These are phyloP conservation scores for Syngnathus floridae DNA, from an alignment of 2,113 vertebrate genomes.

Conservation along the genomic window DNA sequence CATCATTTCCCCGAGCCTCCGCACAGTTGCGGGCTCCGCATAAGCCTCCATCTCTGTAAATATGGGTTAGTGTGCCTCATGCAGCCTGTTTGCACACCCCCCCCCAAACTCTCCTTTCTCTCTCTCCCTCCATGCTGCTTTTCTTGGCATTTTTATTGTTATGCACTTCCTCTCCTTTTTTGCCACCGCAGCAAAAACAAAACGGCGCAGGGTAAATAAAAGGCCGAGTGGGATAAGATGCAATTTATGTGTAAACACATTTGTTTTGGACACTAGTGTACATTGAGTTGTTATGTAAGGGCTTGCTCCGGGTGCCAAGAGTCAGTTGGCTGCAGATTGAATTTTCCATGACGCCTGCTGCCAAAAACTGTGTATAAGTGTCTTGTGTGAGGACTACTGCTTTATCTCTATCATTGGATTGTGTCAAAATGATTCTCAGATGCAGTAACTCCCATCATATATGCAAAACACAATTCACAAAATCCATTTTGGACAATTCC, in stretches of 20 bases:
- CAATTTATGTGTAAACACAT: slow-evolving; percentile 9
- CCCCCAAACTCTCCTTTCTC: slow-evolving; percentile 12
- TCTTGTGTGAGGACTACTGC: slow-evolving; percentile 7
- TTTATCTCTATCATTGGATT: slow-evolving; percentile 16
- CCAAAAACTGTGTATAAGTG: slow-evolving; percentile 31
- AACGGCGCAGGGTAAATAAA: neutral
- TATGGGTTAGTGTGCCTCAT: slow-evolving; percentile 70
- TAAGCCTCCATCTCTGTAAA: slow-evolving; percentile 54
- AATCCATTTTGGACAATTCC: no score
- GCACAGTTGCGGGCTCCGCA: slow-evolving; percentile 34
- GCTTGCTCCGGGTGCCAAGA: slow-evolving; percentile 16
- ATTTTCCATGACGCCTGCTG: slow-evolving; percentile 31
- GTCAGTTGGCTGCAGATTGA: slow-evolving; percentile 35
- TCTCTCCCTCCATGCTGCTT: slow-evolving; percentile 40
- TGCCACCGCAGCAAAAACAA: slow-evolving; percentile 33
- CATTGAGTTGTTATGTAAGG: slow-evolving; percentile 25
- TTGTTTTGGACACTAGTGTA: neutral
- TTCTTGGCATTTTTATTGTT: slow-evolving; percentile 46
- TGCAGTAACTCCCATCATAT: neutral
- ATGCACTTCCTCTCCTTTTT: slow-evolving; percentile 26
- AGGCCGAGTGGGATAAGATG: slow-evolving; percentile 5
- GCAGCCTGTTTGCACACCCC: slow-evolving; percentile 30
- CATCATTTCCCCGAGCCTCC: slow-evolving; percentile 40
- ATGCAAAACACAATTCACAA: neutral
- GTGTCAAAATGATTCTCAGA: slow-evolving; percentile 9